Evolutionary conservation across 2,888 invertebrate genomes (phyloP).

Genomic region (Diarsia mendica): DNA sequence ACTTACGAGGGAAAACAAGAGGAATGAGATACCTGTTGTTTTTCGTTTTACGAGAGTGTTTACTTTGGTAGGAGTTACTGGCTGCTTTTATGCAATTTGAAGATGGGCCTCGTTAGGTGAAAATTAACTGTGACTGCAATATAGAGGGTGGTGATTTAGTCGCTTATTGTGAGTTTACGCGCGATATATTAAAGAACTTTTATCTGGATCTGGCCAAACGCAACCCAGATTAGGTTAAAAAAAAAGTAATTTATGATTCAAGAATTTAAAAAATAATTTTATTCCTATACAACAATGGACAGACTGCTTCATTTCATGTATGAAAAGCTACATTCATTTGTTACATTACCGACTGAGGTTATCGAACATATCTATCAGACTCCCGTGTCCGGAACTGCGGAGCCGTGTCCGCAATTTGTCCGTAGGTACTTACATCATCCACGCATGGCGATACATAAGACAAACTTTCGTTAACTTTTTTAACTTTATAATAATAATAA

Average conservation of each 20-base stretch:
- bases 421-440: no score
- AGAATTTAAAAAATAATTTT: no score
- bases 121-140: not conserved
- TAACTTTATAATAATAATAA: no score
- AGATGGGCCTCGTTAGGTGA: not conserved
- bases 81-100: not conserved
- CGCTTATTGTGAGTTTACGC: not conserved
- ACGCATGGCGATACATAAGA: no score
- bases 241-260: not conserved
- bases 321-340: not conserved
- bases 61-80: constrained; percentile 1
- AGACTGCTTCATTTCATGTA: not conserved
- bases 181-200: not conserved
- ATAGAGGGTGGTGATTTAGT: not conserved
- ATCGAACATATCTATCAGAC: not conserved
- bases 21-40: constrained; percentile 47
- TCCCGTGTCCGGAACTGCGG: not conserved
- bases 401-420: not conserved
- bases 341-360: not conserved
- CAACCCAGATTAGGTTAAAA: no score
- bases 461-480: no score
- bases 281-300: no score
- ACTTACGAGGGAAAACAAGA: constrained; percentile 44
- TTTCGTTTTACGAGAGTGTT: constrained; percentile 7
- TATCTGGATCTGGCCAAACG: no score